Evolutionary conservation across 1,140 invertebrate genomes (phyloP).

Genomic region (Neodiprion virginianus): DNA sequence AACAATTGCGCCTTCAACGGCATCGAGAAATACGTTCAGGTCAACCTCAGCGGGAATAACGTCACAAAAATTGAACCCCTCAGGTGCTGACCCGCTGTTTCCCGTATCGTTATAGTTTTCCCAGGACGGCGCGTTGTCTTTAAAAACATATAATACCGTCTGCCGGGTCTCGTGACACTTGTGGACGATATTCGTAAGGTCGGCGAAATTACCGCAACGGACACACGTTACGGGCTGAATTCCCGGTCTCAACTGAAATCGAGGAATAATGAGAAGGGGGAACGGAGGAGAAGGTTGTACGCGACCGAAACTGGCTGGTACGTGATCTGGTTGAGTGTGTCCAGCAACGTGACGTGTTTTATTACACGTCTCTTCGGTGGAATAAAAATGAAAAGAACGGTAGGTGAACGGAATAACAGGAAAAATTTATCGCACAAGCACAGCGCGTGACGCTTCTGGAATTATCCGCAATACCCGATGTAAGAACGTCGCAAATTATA

Average conservation of each 20-base stretch:
- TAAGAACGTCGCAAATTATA: too few relatives aligned
- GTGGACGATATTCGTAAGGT: too few relatives aligned
- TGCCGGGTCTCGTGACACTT: too few relatives aligned
- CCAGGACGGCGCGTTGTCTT: too few relatives aligned
- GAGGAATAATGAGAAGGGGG: slow-evolving; percentile 1
- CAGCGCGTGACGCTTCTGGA: not conserved
- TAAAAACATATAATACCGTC: too few relatives aligned
- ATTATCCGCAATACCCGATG: too few relatives aligned
- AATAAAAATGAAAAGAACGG: too few relatives aligned
- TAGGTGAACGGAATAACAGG: not conserved
- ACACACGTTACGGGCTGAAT: too few relatives aligned
- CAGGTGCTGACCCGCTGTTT: not conserved
- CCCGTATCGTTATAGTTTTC: too few relatives aligned
- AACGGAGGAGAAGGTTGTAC: not conserved
- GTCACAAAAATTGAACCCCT: not conserved
- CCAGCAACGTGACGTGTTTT: not conserved
- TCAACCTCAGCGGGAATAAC: not conserved
- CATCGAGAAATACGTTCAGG: not conserved
- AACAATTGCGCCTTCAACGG: not conserved
- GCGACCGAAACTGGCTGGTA: not conserved
- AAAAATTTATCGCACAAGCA: not conserved
- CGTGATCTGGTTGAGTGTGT: not conserved
- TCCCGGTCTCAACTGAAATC: not conserved
- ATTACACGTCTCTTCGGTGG: not conserved
- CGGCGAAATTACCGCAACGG: too few relatives aligned